Base-by-base conservation (phyloP, 2,888 invertebrate species). In the Alentia gelatinosa region DNA sequence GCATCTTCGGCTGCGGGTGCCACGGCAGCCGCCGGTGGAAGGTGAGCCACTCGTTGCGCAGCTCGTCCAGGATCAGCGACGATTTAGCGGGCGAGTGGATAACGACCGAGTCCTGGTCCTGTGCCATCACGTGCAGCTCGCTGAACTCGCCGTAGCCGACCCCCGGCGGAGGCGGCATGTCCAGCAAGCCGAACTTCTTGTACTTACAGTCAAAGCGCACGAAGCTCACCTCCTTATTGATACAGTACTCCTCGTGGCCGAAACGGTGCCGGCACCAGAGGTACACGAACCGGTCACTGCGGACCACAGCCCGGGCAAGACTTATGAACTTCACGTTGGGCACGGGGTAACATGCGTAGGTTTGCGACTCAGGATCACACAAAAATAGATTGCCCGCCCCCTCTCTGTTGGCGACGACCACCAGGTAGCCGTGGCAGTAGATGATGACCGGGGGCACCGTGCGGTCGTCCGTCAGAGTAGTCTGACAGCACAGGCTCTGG, bases 221-320 rank as follows among this genome's bases (percentile, higher is more conserved):
- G 94, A 95, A 95, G 7, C 95, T 94, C 7, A 95, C 94, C 23
- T 95, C 95, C 90, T 95, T 95, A 90, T 95, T 95, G 42, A 95
- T 95, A 90, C 95, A 95, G 91, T 95, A 95, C 91, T 95, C 95
- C 91, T 95, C 95, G 12, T 95, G 95, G 7, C 95, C 95, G 56
- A 95, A 95, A 30, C 95, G 92, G 90, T 95, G 95, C 74, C 95
- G 92, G 83, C 94, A 95, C 95, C 95, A 95, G 30, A 95, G 91
- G 91, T 94, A 95, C 35, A 95, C 93, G 89, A 94, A 94, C 12
- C 94, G 92, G 89, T 95, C 94, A 90, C 94, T 94, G 90, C 94
- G 94, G 7, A 95, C 94, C 33, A 94, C 94, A 47, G 94, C 94
- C 75, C 95, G 91, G 1, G 95, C 95, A 37, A 95, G 93, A 91